These are phyloP conservation scores for Anguilla rostrata DNA, from an alignment of 2,113 vertebrate genomes.

Conservation along the genomic window DNA sequence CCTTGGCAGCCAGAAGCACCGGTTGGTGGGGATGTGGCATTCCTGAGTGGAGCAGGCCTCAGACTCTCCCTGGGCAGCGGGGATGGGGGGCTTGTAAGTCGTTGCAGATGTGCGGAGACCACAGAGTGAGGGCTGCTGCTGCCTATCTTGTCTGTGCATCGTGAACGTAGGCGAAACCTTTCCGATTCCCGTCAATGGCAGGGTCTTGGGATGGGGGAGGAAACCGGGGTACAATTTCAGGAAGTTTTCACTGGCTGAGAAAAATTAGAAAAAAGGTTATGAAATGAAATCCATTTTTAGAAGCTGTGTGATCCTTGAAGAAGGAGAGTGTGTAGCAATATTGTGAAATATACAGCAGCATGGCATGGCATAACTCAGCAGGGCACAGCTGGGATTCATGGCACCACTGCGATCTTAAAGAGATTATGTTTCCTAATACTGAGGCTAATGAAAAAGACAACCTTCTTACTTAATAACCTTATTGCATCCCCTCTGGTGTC, in stretches of 20 bases:
- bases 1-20: background rate
- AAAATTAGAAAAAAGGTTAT: conserved; percentile 33
- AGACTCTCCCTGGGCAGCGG: background rate
- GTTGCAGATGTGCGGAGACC: conserved; percentile 3
- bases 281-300: conserved; percentile 28
- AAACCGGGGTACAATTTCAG: conserved; percentile 71
- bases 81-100: background rate
- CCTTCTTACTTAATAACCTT: background rate
- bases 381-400: background rate
- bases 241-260: conserved; percentile 68
- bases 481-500: background rate
- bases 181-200: conserved; percentile 53
- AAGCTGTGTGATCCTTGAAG: conserved; percentile 11
- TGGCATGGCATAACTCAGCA: background rate
- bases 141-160: conserved; percentile 6
- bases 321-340: background rate
- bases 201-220: conserved; percentile 52
- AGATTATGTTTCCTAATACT: background rate
- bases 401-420: background rate
- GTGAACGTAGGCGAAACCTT: conserved; percentile 22
- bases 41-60: background rate
- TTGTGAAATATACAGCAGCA: background rate
- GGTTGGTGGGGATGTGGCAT: background rate
- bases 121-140: background rate
- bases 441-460: background rate